Percentiles rank a stretch among this genome's conserved stretches.
Conservation (phyloP, 2,113 vertebrate genomes). For the Pteronura brasiliensis region DNA sequence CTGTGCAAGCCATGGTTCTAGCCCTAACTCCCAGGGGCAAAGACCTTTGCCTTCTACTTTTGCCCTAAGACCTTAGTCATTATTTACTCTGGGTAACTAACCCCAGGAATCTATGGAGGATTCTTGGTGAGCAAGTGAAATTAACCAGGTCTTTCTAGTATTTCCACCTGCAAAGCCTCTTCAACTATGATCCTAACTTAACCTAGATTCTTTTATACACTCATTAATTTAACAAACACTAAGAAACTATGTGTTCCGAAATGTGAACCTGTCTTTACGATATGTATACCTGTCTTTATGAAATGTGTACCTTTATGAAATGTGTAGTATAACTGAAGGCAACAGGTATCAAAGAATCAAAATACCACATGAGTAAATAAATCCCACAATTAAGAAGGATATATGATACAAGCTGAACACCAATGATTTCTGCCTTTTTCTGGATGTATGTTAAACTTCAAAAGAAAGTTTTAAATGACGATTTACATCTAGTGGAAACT, state of each 20-base stretch:
- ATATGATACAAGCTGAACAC: neutral
- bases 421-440: neutral
- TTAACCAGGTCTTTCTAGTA: neutral
- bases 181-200: neutral
- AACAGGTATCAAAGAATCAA: neutral
- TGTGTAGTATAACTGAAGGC: neutral
- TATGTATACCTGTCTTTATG: neutral
- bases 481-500: neutral
- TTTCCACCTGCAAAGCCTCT: neutral
- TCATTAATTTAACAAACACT: neutral
- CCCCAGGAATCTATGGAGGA: neutral
- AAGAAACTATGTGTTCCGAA: neutral
- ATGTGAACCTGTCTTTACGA: neutral
- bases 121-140: neutral
- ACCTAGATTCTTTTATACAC: neutral
- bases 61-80: neutral
- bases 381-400: neutral
- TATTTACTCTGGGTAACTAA: neutral
- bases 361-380: conserved; percentile 26
- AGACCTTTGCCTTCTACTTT: neutral
- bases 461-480: neutral
- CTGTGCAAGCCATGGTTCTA: neutral
- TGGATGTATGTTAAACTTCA: neutral
- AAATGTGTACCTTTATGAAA: conserved; percentile 20
- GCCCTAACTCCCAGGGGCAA: neutral